Base-by-base conservation (phyloP, 2,797 vertebrate genomes). In the Sciurus carolinensis region DNA sequence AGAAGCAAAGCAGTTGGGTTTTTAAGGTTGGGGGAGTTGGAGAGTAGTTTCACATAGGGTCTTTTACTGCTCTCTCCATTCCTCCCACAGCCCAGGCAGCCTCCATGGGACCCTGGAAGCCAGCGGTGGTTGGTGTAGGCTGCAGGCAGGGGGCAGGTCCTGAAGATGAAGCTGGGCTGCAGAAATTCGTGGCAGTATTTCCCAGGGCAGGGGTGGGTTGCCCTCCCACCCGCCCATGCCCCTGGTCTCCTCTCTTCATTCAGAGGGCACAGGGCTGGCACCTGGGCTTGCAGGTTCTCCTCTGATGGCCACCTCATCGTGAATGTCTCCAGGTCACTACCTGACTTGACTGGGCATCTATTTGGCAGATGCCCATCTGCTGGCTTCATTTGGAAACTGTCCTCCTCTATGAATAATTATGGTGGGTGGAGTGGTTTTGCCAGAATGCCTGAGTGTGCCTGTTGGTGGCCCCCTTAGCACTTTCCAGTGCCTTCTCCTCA, bases 271-370 rank as follows among this genome's bases (percentile, higher is more conserved):
- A 10, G 2, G 4, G 17, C n/a, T 47, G 52, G 54, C 33, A 13
- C 17, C 17, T 9, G 28, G 85, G 52, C 6, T 73, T 7, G 26
- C 2, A 30, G 39, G 8, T 24, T 39, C 50, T 66, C 42, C 50
- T 24, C 10, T 0, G 9, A 1, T 5, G 44, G 54, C 6, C 15
- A 33, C 28, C 3, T n/a, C 15, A 11, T 66, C n/a, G 7, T 0
- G 0, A 5, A 7, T 22, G 72, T 24, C 73, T 50, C 87, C 14
- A 3, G 22, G 2, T 18, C 17, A 36, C 50, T n/a, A 44, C 33
- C 15, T 28, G 52, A 52, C 0, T 1, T 42, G 67, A 33, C 47
- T 30, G 15, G 39, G 39, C 36, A 36, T 36, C 10, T 54, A 1
- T 14, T 26, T 12, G 59, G 33, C 13, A 66, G 80, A 69, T 59